phyloP scores from a whole-genome alignment of 2,888 invertebrate species.

The Drosophila tanythrix region DNA sequence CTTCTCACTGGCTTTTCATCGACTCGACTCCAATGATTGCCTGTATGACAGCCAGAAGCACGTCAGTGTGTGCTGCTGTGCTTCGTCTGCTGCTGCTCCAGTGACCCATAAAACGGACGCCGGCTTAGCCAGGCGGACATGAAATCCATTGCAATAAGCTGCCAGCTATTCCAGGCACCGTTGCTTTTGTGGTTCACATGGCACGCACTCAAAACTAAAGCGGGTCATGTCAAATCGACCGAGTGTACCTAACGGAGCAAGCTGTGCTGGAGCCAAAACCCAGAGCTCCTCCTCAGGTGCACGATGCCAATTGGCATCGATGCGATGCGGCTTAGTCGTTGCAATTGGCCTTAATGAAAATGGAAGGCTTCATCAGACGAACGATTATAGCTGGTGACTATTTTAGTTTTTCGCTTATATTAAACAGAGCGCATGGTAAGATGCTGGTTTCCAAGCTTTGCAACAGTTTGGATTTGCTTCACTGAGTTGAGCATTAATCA shows the following conservation, averaged over 20 bases:
- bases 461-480: not conserved
- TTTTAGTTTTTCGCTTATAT: not conserved
- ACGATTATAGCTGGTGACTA: conserved; percentile 17
- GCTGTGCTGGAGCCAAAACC: not conserved
- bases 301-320: conserved; percentile 65
- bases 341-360: conserved; percentile 54
- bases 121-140: conserved; percentile 27
- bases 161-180: conserved; percentile 22
- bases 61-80: conserved; percentile 31
- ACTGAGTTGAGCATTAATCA: not conserved
- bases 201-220: conserved; percentile 56
- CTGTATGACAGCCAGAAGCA: conserved; percentile 57
- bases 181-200: conserved; percentile 68
- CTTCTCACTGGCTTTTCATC: conserved; percentile 72
- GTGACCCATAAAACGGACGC: conserved; percentile 74
- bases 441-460: not conserved
- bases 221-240: conserved; percentile 63
- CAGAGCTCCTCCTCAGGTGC: conserved; percentile 30
- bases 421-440: not conserved
- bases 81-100: conserved; percentile 50
- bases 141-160: conserved; percentile 36
- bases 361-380: conserved; percentile 21
- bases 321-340: conserved; percentile 49
- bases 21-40: conserved; percentile 63
- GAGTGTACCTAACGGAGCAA: conserved; percentile 7